phyloP scores from a whole-genome alignment of 2,888 invertebrate genomes.

The Andricus quercusramuli region DNA sequence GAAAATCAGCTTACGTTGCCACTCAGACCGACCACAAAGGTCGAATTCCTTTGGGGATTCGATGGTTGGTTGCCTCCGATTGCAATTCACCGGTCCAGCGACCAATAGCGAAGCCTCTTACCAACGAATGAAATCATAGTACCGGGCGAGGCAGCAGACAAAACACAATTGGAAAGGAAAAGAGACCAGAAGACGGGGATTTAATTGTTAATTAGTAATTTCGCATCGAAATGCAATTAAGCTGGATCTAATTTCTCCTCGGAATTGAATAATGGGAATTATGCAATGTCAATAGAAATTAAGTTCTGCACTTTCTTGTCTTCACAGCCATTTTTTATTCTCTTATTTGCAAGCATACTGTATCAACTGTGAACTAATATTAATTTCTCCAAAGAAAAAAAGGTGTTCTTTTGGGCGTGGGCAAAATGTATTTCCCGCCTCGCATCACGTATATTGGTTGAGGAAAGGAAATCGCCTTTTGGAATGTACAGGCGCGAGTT shows the following conservation, averaged over 20 bases:
- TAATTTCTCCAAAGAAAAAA: background rate
- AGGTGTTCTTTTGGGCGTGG: background rate
- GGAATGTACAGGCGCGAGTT: background rate
- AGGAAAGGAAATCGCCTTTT: background rate
- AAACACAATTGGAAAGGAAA: slow-evolving; percentile 22
- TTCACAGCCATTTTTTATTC: background rate
- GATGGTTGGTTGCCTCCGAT: slow-evolving; percentile 27
- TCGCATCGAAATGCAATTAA: slow-evolving; percentile 52
- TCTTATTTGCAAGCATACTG: background rate
- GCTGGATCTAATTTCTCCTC: slow-evolving; percentile 40
- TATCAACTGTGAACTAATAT: background rate
- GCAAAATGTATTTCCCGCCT: background rate
- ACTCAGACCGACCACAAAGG: slow-evolving; percentile 32
- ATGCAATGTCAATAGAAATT: background rate
- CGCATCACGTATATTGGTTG: background rate
- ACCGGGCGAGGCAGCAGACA: slow-evolving; percentile 14
- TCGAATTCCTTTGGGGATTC: slow-evolving; percentile 25
- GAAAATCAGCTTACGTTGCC: slow-evolving; percentile 36
- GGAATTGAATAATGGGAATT: slow-evolving; percentile 15
- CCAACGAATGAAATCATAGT: slow-evolving; percentile 31
- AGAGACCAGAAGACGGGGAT: slow-evolving; percentile 29
- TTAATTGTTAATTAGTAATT: slow-evolving; percentile 51
- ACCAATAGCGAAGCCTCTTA: slow-evolving; percentile 40
- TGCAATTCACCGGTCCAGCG: slow-evolving; percentile 37
- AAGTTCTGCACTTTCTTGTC: background rate